These are phyloP conservation scores for Sarcophaga carnaria DNA, from an alignment of 2,888 invertebrate species.

Conservation along the genomic window DNA sequence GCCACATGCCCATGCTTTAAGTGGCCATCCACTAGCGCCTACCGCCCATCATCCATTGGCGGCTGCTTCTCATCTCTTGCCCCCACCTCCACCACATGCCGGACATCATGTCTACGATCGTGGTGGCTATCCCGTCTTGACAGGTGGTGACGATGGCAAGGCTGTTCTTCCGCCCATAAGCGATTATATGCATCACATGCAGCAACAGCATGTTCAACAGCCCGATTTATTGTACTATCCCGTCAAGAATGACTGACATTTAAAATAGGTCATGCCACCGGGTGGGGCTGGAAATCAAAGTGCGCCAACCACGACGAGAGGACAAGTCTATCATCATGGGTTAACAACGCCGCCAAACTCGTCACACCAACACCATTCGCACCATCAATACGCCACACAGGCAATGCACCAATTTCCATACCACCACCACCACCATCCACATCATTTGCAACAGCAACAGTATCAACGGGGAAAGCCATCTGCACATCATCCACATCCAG, in stretches of 20 bases:
- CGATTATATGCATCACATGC: conserved; percentile 81
- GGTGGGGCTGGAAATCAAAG: conserved; percentile 67
- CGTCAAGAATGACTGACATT: conserved; percentile 81
- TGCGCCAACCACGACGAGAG: conserved; percentile 51
- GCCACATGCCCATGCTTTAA: conserved; percentile 73
- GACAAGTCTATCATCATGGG: conserved; percentile 68
- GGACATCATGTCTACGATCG: conserved; percentile 77
- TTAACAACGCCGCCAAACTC: conserved; percentile 67
- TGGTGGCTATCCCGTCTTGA: conserved; percentile 76
- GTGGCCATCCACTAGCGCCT: conserved; percentile 74
- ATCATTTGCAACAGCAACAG: conserved; percentile 72
- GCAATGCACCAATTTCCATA: conserved; percentile 73
- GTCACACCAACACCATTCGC: conserved; percentile 70
- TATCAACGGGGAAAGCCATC: conserved; percentile 67
- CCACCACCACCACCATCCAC: conserved; percentile 64
- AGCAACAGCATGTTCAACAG: conserved; percentile 77
- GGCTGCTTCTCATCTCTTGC: conserved; percentile 74
- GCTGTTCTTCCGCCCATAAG: conserved; percentile 80
- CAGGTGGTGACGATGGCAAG: conserved; percentile 77
- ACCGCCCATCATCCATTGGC: conserved; percentile 75
- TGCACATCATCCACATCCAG: conserved; percentile 53
- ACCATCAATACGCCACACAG: conserved; percentile 72
- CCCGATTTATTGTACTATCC: conserved; percentile 81
- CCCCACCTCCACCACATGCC: conserved; percentile 76
- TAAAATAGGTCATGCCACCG: conserved; percentile 75